phyloP scores from a whole-genome alignment of 2,888 invertebrate genomes.

The Pediacus dermestoides region DNA sequence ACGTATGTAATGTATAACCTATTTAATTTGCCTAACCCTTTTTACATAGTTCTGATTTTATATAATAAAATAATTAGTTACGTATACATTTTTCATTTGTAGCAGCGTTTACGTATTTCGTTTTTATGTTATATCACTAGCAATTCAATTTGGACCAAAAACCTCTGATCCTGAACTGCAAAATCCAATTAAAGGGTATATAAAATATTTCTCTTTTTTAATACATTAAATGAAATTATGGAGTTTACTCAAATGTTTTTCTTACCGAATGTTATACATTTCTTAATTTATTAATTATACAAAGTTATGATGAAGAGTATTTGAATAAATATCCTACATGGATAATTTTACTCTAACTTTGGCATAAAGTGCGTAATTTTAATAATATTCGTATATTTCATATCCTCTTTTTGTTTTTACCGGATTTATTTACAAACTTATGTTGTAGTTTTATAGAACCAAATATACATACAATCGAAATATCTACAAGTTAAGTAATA shows the following conservation, averaged over 20 bases:
- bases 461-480: conserved; percentile 47
- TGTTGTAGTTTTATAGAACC: conserved; percentile 40
- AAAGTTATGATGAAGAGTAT: conserved; percentile 4
- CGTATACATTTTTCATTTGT: conserved; percentile 47
- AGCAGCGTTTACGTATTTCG: conserved; percentile 48
- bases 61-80: conserved; percentile 42
- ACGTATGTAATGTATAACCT: conserved; percentile 27
- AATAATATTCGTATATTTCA: conserved; percentile 51
- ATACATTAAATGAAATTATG: conserved; percentile 1
- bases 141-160: conserved; percentile 25
- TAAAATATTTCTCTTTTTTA: conserved; percentile 38
- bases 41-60: conserved; percentile 34
- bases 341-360: conserved; percentile 51
- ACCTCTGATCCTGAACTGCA: conserved; percentile 29
- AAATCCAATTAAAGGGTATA: conserved; percentile 38
- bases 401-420: conserved; percentile 46
- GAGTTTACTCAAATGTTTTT: conserved; percentile 1
- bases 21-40: conserved; percentile 39
- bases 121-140: conserved; percentile 43
- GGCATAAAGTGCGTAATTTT: conserved; percentile 51
- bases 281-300: conserved; percentile 2
- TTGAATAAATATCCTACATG: conserved; percentile 42
- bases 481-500: conserved; percentile 44
- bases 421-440: conserved; percentile 44
- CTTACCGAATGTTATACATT: conserved; percentile 28